phyloP scores from a whole-genome alignment of 1,140 invertebrate species.

The Brachionus paranguensis region DNA sequence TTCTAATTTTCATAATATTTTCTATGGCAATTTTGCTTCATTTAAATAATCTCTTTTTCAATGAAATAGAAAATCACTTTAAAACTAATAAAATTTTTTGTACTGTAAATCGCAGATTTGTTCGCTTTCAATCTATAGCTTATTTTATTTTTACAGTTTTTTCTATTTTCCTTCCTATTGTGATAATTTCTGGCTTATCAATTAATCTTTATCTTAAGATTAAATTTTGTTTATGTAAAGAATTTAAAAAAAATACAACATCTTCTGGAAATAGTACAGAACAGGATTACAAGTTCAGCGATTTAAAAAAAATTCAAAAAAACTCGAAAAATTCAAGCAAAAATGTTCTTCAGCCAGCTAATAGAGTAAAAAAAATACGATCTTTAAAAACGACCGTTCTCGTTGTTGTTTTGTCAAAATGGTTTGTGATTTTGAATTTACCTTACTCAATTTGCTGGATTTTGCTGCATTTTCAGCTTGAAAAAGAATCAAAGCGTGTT shows the following conservation, averaged over 20 bases:
- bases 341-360: neutral
- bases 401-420: neutral
- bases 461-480: neutral
- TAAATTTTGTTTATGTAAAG: neutral
- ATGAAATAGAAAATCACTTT: neutral
- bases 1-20: neutral
- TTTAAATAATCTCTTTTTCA: neutral
- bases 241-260: too few species aligned
- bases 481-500: neutral
- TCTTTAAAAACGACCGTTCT: neutral
- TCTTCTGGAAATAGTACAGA: too few species aligned
- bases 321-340: neutral
- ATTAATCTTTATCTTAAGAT: neutral
- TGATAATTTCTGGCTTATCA: neutral
- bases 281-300: too few species aligned
- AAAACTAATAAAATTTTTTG: neutral
- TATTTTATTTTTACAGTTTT: neutral
- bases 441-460: neutral
- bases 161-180: neutral
- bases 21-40: neutral
- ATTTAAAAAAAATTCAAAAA: too few species aligned
- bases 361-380: neutral
- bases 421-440: constrained; percentile 7
- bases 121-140: neutral
- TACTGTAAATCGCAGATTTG: neutral